These are phyloP conservation scores for Eonycteris spelaea DNA, from an alignment of 2,113 vertebrate genomes.

Conservation along the genomic window DNA sequence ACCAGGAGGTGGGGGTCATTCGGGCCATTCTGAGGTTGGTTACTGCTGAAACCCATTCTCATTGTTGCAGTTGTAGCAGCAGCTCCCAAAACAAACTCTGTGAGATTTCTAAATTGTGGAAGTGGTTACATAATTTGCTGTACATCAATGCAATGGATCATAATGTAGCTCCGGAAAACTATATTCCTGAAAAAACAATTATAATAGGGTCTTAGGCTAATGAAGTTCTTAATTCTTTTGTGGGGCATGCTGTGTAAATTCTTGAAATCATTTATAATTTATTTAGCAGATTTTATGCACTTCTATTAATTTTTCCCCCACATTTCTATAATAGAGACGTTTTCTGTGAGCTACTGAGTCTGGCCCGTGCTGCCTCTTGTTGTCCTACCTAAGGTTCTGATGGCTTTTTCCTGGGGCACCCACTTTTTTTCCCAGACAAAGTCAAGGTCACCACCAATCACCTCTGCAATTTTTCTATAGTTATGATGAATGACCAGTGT, in stretches of 20 bases:
- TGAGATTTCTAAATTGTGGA: not conserved
- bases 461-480: not conserved
- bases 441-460: not conserved
- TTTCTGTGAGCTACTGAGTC: not conserved
- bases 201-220: not conserved
- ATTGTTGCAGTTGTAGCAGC: not conserved
- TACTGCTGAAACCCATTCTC: not conserved
- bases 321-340: not conserved
- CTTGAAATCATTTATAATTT: not conserved
- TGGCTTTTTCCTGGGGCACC: not conserved
- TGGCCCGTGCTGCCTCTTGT: not conserved
- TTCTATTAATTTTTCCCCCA: not conserved
- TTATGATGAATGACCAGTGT: not conserved
- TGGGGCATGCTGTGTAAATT: not conserved
- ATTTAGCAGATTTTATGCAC: not conserved
- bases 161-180: not conserved
- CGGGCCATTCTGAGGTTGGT: not conserved
- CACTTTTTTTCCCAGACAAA: not conserved
- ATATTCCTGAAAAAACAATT: not conserved
- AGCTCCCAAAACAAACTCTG: not conserved
- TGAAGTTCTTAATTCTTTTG: not conserved
- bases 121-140: not conserved
- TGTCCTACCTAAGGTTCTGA: not conserved
- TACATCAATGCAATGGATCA: not conserved
- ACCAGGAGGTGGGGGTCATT: not conserved